phyloP scores from a whole-genome alignment of 2,113 vertebrate species.

The Hippocampus abdominalis region DNA sequence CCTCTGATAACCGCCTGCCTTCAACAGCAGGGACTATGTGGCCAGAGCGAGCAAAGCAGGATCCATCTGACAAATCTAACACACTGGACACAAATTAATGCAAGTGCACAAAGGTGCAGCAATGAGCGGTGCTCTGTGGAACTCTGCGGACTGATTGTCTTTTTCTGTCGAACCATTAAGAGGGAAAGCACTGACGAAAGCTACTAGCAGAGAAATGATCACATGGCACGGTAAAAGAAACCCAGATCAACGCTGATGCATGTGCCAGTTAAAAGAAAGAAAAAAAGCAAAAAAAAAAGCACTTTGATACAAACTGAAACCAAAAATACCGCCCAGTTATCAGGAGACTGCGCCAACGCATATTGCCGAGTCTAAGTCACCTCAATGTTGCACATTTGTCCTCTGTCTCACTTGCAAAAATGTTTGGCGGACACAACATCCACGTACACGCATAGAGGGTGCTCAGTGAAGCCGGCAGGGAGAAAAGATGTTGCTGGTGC shows the following conservation, averaged over 20 bases:
- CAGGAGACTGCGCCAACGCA: not conserved
- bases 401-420: not conserved
- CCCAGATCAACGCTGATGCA: slow-evolving; percentile 12
- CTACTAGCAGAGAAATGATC: not conserved
- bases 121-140: slow-evolving; percentile 19
- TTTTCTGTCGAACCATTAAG: slow-evolving; percentile 22
- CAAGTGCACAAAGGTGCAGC: slow-evolving; percentile 15
- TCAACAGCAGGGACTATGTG: slow-evolving; percentile 19
- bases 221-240: slow-evolving; percentile 56
- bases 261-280: slow-evolving; percentile 9
- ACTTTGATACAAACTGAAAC: slow-evolving; percentile 31
- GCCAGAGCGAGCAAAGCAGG: slow-evolving; percentile 15
- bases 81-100: slow-evolving; percentile 1
- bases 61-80: slow-evolving; percentile 14
- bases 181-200: not conserved
- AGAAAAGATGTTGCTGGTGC: slow-evolving; percentile 52
- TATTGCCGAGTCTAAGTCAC: not conserved
- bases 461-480: slow-evolving; percentile 25
- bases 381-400: not conserved
- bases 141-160: slow-evolving; percentile 62
- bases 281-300: slow-evolving; percentile 39
- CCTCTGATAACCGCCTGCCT: slow-evolving; percentile 7
- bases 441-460: slow-evolving; percentile 3
- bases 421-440: slow-evolving; percentile 4
- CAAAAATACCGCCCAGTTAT: slow-evolving; percentile 12